These are phyloP conservation scores for Macroglossus sobrinus DNA, from an alignment of 2,113 vertebrate genomes.

Conservation along the genomic window DNA sequence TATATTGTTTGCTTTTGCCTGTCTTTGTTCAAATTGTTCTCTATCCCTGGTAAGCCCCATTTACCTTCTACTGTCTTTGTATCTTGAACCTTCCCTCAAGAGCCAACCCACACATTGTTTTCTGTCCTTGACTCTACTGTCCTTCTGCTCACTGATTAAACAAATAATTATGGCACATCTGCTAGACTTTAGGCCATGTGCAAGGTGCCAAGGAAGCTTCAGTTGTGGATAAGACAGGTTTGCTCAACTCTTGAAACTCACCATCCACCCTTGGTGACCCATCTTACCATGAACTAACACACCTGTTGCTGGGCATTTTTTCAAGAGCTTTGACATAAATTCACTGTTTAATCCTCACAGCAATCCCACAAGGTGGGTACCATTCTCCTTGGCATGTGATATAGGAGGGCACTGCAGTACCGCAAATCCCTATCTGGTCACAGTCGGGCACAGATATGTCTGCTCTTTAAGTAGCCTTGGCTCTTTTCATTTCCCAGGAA, in stretches of 20 bases:
- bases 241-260: accelerated
- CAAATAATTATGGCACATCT: not conserved
- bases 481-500: not conserved
- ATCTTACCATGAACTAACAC: accelerated
- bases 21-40: not conserved
- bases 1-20: accelerated
- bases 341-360: not conserved
- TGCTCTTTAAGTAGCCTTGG: not conserved
- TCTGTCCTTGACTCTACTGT: not conserved
- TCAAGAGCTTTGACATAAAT: not conserved
- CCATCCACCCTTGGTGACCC: not conserved
- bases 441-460: not conserved
- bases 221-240: not conserved
- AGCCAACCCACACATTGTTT: not conserved
- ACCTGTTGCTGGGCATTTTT: not conserved
- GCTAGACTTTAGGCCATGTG: not conserved
- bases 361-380: accelerated
- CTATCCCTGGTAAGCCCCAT: not conserved
- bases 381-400: accelerated
- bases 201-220: too few species aligned
- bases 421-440: accelerated
- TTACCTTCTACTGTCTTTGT: not conserved
- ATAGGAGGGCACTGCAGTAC: accelerated
- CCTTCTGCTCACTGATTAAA: not conserved
- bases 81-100: not conserved